Evolutionary conservation across 2,113 vertebrate genomes (phyloP), one percentile per base, ranked within the genome.

Genomic region (Lamprotornis superbus): DNA sequence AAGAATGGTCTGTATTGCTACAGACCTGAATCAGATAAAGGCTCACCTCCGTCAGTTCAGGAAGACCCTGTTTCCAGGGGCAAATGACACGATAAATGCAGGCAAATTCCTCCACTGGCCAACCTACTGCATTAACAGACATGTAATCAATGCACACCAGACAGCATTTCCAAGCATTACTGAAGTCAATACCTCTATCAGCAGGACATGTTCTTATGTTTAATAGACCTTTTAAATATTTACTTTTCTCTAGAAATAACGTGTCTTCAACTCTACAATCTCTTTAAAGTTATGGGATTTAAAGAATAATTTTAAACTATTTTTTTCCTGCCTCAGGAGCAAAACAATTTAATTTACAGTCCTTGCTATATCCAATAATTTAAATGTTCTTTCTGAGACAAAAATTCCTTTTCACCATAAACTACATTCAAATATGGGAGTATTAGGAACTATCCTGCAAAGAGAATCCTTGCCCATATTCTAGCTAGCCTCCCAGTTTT

Each of bases 41-140:
- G 9, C 6, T 80, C 20, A 18, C 14, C 11, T 47, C 39, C 1
- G 0, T 2, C 3, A 21, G 19, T n/a, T 59, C 75, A 53, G 30
- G 17, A 86, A 77, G 53, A 52, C n/a, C 33, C 28, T 9, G 5
- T 56, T 88, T 64, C n/a, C 59, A 47, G 24, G 59, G 15, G 50
- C 40, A 74, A 18, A 19, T 30, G 14, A 8, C 12, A 59, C 10
- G 13, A 31, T 28, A 76, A 93, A 63, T 17, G 21, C 11, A 33
- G 46, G 15, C 30, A 42, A 47, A n/a, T 35, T 77, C 55, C 46
- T 44, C 31, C 46, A 4, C 52, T 40, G 30, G 14, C 65, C 39
- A 28, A 19, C 27, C 53, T 24, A 10, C 53, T 16, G 9, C 42
- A 25, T 73, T 70, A 68, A 75, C n/a, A 82, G 35, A 16, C 22